Evolutionary conservation across 2,888 invertebrate species (phyloP).

Genomic region (Ennomos erosarius): DNA sequence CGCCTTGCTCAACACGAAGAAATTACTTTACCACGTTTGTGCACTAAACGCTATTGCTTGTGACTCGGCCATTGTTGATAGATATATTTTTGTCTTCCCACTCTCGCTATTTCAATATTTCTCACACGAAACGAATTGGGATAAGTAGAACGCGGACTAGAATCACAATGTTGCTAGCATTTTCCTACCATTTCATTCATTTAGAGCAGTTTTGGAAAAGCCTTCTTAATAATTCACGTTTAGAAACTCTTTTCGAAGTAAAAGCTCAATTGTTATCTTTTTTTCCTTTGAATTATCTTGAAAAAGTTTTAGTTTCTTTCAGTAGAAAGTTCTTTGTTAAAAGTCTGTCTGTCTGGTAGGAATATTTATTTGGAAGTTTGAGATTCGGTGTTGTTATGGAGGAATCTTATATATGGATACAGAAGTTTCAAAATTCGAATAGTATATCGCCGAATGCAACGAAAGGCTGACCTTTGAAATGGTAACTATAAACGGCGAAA

Average conservation of each 20-base stretch:
- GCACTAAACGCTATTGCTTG: conserved; percentile 22
- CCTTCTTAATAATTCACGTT: conserved; percentile 48
- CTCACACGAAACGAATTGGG: conserved; percentile 62
- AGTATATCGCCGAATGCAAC: too few species aligned
- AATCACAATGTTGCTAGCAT: conserved; percentile 56
- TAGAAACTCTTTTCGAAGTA: conserved; percentile 22
- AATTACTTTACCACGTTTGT: too few species aligned
- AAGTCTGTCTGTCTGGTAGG: too few species aligned
- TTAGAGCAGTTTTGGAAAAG: conserved; percentile 51
- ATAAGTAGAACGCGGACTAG: conserved; percentile 52
- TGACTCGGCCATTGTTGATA: conserved; percentile 43
- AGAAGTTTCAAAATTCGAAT: too few species aligned
- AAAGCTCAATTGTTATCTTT: conserved; percentile 19
- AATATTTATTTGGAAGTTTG: too few species aligned
- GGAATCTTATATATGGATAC: too few species aligned
- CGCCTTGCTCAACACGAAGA: too few species aligned
- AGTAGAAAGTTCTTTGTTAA: not conserved
- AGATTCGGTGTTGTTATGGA: too few species aligned
- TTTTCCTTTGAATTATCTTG: conserved; percentile 7
- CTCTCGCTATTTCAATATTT: conserved; percentile 66
- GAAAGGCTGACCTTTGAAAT: too few species aligned
- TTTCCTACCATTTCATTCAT: conserved; percentile 47
- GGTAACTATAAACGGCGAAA: too few species aligned
- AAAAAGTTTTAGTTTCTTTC: not conserved
- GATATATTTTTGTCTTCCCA: conserved; percentile 55